phyloP scores from a whole-genome alignment of 1,140 invertebrate genomes.

The Sipha flava region DNA sequence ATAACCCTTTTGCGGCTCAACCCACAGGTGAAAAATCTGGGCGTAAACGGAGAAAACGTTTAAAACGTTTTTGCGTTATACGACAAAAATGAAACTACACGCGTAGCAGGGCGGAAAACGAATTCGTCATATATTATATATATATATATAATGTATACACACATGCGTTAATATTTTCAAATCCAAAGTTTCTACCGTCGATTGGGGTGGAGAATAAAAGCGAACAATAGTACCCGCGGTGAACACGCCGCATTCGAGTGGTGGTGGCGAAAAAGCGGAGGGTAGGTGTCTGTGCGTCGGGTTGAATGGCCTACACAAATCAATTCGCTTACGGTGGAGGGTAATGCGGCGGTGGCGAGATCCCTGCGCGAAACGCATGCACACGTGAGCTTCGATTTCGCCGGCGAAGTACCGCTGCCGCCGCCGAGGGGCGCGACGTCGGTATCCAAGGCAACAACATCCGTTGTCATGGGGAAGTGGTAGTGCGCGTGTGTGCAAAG shows the following conservation, averaged over 20 bases:
- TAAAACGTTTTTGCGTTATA: no score
- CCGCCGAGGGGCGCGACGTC: conserved; percentile 32
- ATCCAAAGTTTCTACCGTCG: no score
- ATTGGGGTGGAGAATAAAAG: no score
- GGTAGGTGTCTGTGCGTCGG: conserved; percentile 1
- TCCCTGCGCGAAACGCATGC: conserved; percentile 2
- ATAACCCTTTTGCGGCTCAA: no score
- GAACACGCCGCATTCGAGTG: no score
- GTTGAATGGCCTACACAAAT: conserved; percentile 29
- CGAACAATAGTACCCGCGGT: no score
- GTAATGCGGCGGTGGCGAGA: neutral
- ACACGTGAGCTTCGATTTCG: conserved; percentile 29
- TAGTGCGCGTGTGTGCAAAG: conserved; percentile 4
- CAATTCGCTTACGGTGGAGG: neutral
- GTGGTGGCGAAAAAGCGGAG: neutral
- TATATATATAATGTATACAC: no score
- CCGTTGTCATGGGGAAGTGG: conserved; percentile 17
- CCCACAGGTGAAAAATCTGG: no score
- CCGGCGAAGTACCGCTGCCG: neutral
- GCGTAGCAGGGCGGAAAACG: neutral
- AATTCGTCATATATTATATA: no score
- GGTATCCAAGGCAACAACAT: conserved; percentile 33
- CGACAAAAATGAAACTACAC: no score
- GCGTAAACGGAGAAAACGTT: no score
- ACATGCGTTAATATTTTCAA: no score